Conservation (phyloP, 92 coral and sea anemone species). For the Nematostella vectensis region DNA sequence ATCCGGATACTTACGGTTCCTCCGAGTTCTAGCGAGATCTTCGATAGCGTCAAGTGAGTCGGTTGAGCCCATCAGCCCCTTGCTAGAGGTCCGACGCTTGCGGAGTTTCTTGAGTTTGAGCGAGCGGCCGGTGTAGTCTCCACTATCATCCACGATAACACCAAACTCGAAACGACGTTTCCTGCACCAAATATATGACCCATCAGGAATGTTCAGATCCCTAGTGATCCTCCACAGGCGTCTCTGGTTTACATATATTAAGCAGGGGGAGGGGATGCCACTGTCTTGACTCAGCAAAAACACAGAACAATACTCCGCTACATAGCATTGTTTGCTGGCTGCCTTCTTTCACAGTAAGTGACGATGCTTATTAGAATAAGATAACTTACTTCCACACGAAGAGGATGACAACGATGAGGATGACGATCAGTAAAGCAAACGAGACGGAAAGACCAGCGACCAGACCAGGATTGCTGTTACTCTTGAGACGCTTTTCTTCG, state of each 20-base stretch:
- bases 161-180: constrained; percentile 33
- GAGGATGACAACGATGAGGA: constrained; percentile 13
- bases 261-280: too few relatives aligned
- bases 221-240: too few relatives aligned
- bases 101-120: constrained; percentile 48
- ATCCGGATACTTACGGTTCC: not conserved
- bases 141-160: constrained; percentile 49
- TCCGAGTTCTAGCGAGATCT: constrained; percentile 52
- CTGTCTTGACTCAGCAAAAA: too few relatives aligned
- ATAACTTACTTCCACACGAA: constrained; percentile 36
- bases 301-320: too few relatives aligned
- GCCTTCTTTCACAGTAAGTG: too few relatives aligned
- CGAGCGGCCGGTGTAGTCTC: constrained; percentile 48
- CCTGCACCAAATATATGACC: constrained; percentile 15
- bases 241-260: too few relatives aligned
- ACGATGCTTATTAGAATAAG: too few relatives aligned
- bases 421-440: constrained; percentile 15
- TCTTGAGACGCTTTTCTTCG: too few relatives aligned
- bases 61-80: constrained; percentile 77
- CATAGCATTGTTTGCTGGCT: too few relatives aligned
- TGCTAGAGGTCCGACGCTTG: constrained; percentile 45
- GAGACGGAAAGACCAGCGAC: constrained; percentile 32
- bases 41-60: constrained; percentile 64
- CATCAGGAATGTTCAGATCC: too few relatives aligned
- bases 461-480: constrained; percentile 18